These are phyloP conservation scores for Coptodon bakossiorum DNA, from an alignment of 2,113 vertebrate species.

Conservation along the genomic window DNA sequence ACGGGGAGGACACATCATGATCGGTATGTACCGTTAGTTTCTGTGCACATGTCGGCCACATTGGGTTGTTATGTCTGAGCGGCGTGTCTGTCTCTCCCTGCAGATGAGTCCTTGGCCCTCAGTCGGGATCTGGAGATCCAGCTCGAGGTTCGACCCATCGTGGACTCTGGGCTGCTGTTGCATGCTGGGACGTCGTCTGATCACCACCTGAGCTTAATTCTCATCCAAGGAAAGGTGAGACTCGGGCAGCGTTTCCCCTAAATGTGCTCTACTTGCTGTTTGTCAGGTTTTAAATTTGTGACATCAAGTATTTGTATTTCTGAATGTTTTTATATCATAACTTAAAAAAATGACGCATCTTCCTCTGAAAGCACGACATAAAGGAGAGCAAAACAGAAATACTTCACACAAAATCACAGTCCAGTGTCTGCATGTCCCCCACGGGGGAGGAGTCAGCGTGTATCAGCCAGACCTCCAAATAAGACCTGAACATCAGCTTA, in stretches of 20 bases:
- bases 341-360: neutral
- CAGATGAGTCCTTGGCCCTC: conserved; percentile 60
- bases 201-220: conserved; percentile 71
- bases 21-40: conserved; percentile 62
- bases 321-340: neutral
- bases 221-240: conserved; percentile 75
- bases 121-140: conserved; percentile 72
- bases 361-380: neutral
- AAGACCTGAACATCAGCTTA: neutral
- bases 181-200: conserved; percentile 60
- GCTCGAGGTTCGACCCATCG: conserved; percentile 78
- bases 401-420: no score
- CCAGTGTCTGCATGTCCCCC: no score
- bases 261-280: neutral
- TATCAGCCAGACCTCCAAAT: neutral
- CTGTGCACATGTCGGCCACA: neutral
- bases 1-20: conserved; percentile 68
- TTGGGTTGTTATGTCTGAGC: neutral
- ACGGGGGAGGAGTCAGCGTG: neutral
- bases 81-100: neutral
- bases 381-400: no score
- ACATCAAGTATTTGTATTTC: neutral
- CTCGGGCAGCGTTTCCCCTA: neutral
- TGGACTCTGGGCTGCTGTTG: conserved; percentile 75
- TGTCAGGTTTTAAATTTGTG: neutral